Evolutionary conservation across 1,140 invertebrate genomes (phyloP).

Genomic region (Drosophila busckii): DNA sequence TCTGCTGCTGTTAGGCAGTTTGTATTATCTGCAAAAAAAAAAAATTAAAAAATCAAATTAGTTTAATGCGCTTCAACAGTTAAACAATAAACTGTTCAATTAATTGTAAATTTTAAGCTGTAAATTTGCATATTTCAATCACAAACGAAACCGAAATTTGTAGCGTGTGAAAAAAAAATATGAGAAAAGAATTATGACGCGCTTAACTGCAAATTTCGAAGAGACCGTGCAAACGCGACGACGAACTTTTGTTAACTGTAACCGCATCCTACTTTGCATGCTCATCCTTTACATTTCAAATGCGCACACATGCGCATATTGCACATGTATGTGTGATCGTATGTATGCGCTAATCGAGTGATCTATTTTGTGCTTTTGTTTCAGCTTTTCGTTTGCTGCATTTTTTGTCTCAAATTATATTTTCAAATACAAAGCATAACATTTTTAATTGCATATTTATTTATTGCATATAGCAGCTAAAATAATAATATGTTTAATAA

Average conservation of each 20-base stretch:
- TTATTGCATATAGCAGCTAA: too few relatives aligned
- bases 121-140: too few relatives aligned
- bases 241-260: conserved; percentile 33
- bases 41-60: conserved; percentile 3
- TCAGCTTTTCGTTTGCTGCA: too few relatives aligned
- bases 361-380: too few relatives aligned
- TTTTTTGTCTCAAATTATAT: too few relatives aligned
- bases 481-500: too few relatives aligned
- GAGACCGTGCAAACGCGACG: conserved; percentile 20
- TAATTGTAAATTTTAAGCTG: too few relatives aligned
- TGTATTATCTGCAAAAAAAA: conserved; percentile 50
- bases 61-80: not conserved
- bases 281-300: conserved; percentile 2
- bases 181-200: conserved; percentile 1
- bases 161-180: conserved; percentile 6
- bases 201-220: too few relatives aligned
- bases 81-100: not conserved
- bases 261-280: conserved; percentile 15
- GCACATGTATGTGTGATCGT: not conserved
- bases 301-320: not conserved
- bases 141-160: conserved; percentile 2
- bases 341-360: too few relatives aligned
- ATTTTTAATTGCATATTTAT: too few relatives aligned
- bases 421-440: too few relatives aligned
- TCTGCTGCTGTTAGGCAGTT: conserved; percentile 42